These are phyloP conservation scores for Halocaridina rubra DNA, from an alignment of 2,888 invertebrate genomes.

Conservation along the genomic window DNA sequence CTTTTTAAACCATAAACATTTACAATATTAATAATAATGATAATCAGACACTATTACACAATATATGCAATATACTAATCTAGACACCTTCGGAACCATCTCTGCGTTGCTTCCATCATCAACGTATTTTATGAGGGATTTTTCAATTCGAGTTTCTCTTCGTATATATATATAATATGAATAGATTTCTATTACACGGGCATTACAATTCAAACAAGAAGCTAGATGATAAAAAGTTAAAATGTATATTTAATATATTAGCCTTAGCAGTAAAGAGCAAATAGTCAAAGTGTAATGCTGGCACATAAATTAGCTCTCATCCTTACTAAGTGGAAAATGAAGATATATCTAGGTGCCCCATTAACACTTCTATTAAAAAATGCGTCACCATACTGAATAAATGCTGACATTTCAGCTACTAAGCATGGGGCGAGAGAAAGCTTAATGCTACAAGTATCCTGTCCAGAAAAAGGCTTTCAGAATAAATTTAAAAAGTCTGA, in stretches of 20 bases:
- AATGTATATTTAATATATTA: slow-evolving; percentile 22
- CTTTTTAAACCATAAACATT: slow-evolving; percentile 53
- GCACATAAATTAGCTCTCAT: too few relatives aligned
- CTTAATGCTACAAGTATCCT: neutral
- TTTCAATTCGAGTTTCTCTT: slow-evolving; percentile 51
- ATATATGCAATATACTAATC: slow-evolving; percentile 50
- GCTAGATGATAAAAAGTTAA: slow-evolving; percentile 37
- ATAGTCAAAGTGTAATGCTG: neutral
- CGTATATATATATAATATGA: slow-evolving; percentile 15
- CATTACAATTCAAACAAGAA: slow-evolving; percentile 54
- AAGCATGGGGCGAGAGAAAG: neutral
- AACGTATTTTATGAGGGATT: slow-evolving; percentile 55
- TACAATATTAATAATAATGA: slow-evolving; percentile 35
- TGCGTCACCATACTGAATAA: neutral
- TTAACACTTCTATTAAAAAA: too few relatives aligned
- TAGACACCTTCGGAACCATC: slow-evolving; percentile 56
- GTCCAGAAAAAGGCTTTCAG: neutral
- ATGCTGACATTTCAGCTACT: neutral
- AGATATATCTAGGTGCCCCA: too few relatives aligned
- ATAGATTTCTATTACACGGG: slow-evolving; percentile 48
- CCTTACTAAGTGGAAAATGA: too few relatives aligned
- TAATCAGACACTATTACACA: slow-evolving; percentile 56
- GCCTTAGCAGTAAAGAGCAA: slow-evolving; percentile 37
- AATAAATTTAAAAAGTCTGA: too few relatives aligned
- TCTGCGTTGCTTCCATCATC: slow-evolving; percentile 32